Conservation (phyloP, 2,113 vertebrate species). For the Syngnathus typhle region DNA sequence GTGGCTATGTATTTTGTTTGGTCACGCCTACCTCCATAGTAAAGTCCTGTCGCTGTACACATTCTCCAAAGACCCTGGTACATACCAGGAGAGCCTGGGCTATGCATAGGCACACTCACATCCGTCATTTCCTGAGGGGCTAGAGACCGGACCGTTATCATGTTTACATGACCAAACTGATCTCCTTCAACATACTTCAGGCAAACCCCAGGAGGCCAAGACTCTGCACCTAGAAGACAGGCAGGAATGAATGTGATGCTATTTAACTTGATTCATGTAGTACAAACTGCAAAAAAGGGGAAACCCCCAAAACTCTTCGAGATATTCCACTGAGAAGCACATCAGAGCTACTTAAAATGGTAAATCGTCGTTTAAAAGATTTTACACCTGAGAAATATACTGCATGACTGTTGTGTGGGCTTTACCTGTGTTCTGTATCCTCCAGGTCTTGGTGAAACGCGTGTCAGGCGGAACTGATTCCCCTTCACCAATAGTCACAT, state of each 20-base stretch:
- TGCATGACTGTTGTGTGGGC: background rate
- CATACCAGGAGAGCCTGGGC: slow-evolving; percentile 90
- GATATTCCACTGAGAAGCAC: too few species aligned
- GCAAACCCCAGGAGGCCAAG: slow-evolving; percentile 94
- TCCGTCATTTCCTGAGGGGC: slow-evolving; percentile 93
- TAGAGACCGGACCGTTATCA: slow-evolving; percentile 92
- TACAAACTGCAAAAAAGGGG: too few species aligned
- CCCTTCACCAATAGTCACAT: slow-evolving; percentile 96
- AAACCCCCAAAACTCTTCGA: too few species aligned
- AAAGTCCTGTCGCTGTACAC: slow-evolving; percentile 96
- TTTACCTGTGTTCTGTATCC: slow-evolving; percentile 93
- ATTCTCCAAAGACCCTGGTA: slow-evolving; percentile 99
- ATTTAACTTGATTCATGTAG: background rate
- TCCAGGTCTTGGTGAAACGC: slow-evolving; percentile 96
- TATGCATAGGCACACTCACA: slow-evolving; percentile 97
- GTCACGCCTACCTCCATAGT: slow-evolving; percentile 86
- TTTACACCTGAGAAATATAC: too few species aligned
- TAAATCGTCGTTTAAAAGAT: too few species aligned
- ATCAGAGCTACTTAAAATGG: too few species aligned
- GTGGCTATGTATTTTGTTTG: background rate
- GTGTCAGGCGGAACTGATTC: slow-evolving; percentile 96
- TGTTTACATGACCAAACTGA: slow-evolving; percentile 96
- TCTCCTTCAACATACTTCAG: slow-evolving; percentile 97
- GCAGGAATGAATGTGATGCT: slow-evolving; percentile 11
- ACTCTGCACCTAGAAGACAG: slow-evolving; percentile 80